Evolutionary conservation across 2,113 vertebrate genomes (phyloP).

Genomic region (Candoia aspera): DNA sequence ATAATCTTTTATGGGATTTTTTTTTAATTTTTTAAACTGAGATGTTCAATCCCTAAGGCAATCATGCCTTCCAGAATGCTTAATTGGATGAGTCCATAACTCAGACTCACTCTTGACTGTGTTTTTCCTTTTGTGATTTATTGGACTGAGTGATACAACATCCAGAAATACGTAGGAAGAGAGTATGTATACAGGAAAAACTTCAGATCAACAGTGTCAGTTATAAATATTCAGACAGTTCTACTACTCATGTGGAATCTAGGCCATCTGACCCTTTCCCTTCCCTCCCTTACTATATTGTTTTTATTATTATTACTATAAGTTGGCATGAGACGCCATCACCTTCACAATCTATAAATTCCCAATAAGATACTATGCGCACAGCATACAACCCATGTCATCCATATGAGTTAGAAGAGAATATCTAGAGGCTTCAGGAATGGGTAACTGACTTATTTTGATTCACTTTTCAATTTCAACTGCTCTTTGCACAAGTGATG

Average conservation of each 20-base stretch:
- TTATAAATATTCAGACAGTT: slow-evolving; percentile 35
- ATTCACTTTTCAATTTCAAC: slow-evolving; percentile 49
- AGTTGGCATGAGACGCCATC: accelerated
- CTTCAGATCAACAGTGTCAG: slow-evolving; percentile 47
- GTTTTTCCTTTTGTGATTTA: slow-evolving; percentile 67
- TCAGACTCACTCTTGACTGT: slow-evolving; percentile 50
- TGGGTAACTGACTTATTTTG: slow-evolving; percentile 48
- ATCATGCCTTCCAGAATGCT: slow-evolving; percentile 67
- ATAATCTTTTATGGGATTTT: slow-evolving; percentile 70
- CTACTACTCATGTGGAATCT: slow-evolving; percentile 20
- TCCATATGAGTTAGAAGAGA: not conserved
- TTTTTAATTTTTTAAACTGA: slow-evolving; percentile 70
- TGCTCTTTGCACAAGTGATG: slow-evolving; percentile 28
- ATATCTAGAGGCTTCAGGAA: slow-evolving; percentile 29
- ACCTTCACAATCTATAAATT: slow-evolving; percentile 17
- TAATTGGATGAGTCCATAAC: slow-evolving; percentile 68
- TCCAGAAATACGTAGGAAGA: slow-evolving; percentile 32
- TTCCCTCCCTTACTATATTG: slow-evolving; percentile 12
- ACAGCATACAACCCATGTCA: not conserved
- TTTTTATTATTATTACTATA: slow-evolving; percentile 23
- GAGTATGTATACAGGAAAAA: slow-evolving; percentile 41
- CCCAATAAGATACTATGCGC: slow-evolving; percentile 27
- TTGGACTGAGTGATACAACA: slow-evolving; percentile 53
- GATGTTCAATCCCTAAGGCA: slow-evolving; percentile 70
- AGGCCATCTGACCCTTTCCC: not conserved